These are phyloP conservation scores for Ctenosaura bakeri DNA, from an alignment of 2,797 vertebrate genomes.

Conservation along the genomic window DNA sequence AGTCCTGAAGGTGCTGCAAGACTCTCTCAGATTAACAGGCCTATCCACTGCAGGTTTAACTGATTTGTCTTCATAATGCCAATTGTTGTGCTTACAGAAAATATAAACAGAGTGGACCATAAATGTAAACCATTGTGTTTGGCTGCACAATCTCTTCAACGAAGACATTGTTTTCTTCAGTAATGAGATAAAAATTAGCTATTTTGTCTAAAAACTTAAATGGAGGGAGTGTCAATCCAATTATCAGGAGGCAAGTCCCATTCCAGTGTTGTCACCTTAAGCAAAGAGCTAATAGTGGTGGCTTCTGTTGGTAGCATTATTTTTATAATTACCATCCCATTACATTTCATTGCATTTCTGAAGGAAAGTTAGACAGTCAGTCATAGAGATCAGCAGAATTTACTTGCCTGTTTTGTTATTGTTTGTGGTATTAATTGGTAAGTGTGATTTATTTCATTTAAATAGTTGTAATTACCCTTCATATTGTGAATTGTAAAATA, in stretches of 20 bases:
- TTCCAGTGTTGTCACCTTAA: background rate
- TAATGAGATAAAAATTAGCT: background rate
- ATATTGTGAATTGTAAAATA: background rate
- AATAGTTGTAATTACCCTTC: background rate
- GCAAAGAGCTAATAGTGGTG: background rate
- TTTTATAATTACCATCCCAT: background rate
- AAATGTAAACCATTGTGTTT: background rate
- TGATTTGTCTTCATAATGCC: background rate
- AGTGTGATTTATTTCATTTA: background rate
- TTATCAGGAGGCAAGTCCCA: background rate
- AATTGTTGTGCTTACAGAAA: background rate
- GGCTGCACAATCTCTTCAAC: background rate
- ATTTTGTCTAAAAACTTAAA: background rate
- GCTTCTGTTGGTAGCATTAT: background rate
- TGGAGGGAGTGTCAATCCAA: background rate
- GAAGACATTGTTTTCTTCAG: background rate
- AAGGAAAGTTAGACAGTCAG: background rate
- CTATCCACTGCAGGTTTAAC: too few relatives aligned
- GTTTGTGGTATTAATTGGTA: background rate
- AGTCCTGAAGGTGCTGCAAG: too few relatives aligned
- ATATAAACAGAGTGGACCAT: background rate
- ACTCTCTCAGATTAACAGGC: too few relatives aligned
- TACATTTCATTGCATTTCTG: conserved; percentile 10
- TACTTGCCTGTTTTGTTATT: background rate
- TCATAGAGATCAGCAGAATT: background rate